Evolutionary conservation across 2,113 vertebrate species (phyloP).

Genomic region (Rattus norvegicus): DNA sequence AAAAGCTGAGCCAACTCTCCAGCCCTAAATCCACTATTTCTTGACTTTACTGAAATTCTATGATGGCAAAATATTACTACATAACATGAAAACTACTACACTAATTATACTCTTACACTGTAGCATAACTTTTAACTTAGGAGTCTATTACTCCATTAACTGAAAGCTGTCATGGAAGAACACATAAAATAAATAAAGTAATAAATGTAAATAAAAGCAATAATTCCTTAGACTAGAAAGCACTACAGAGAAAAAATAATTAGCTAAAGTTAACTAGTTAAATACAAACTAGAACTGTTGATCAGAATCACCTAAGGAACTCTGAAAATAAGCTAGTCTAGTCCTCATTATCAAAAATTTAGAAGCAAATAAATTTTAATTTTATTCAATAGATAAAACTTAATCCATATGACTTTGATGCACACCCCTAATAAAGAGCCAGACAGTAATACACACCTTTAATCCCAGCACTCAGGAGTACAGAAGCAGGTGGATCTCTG

Average conservation of each 20-base stretch:
- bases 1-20: background rate
- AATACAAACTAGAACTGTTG: background rate
- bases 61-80: background rate
- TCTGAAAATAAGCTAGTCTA: background rate
- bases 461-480: no score
- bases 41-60: slow-evolving; percentile 17
- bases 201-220: background rate
- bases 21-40: background rate
- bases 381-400: background rate
- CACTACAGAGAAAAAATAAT: background rate
- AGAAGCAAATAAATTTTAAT: background rate
- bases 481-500: no score
- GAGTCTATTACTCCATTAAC: background rate
- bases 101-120: background rate
- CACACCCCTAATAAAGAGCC: background rate
- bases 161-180: background rate
- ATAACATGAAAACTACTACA: slow-evolving; percentile 15
- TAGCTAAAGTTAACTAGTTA: background rate
- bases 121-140: slow-evolving; percentile 24
- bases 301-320: slow-evolving; percentile 24
- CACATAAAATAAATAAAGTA: background rate
- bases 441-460: background rate
- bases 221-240: background rate
- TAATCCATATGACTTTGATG: background rate
- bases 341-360: background rate